These are phyloP conservation scores for Furcula furcula DNA, from an alignment of 2,888 invertebrate species.

Conservation along the genomic window DNA sequence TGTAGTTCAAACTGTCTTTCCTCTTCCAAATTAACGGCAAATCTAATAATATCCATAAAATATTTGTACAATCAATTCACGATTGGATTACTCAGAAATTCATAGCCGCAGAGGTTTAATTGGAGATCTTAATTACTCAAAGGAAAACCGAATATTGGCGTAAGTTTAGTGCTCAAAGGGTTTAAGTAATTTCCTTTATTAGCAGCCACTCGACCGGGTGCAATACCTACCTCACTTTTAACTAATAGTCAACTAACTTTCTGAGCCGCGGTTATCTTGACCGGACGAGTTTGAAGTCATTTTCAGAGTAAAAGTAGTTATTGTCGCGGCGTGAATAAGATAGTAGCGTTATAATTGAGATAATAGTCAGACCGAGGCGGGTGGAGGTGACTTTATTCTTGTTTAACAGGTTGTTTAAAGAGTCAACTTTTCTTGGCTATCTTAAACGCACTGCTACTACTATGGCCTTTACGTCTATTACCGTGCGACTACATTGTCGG, in stretches of 20 bases:
- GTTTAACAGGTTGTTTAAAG: too few relatives aligned
- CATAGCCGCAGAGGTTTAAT: constrained; percentile 26
- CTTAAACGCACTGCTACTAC: too few relatives aligned
- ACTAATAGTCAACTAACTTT: constrained; percentile 12
- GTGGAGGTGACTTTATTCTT: too few relatives aligned
- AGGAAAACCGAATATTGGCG: constrained; percentile 32
- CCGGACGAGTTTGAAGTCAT: neutral
- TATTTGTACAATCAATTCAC: constrained; percentile 26
- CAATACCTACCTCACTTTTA: constrained; percentile 7
- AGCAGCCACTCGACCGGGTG: constrained; percentile 2
- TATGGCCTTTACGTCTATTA: too few relatives aligned
- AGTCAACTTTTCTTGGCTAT: too few relatives aligned
- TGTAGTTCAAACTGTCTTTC: neutral
- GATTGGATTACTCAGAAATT: constrained; percentile 34
- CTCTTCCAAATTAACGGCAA: neutral
- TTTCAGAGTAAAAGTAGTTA: neutral
- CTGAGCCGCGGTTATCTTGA: neutral
- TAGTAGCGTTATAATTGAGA: neutral
- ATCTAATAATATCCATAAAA: constrained; percentile 5
- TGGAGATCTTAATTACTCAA: constrained; percentile 47
- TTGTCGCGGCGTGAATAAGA: neutral
- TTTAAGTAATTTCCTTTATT: constrained; percentile 14
- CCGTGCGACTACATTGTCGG: too few relatives aligned
- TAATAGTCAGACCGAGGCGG: neutral
- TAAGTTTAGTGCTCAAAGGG: constrained; percentile 26